Conservation (phyloP, 2,888 invertebrate species). For the Lottia gigantea region DNA sequence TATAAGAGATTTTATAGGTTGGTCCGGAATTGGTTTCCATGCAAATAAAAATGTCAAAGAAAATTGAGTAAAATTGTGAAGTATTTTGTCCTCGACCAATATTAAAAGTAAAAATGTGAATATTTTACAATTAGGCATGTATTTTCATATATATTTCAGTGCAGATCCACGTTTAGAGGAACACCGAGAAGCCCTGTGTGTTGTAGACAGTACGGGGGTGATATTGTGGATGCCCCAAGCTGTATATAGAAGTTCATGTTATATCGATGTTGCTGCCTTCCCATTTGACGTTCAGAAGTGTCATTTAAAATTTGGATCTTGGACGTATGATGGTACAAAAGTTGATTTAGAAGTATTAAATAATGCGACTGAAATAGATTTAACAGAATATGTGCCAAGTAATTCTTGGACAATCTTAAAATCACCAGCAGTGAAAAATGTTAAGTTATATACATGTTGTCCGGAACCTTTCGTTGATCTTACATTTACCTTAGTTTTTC, state of each 20-base stretch:
- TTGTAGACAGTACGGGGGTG: conserved; percentile 52
- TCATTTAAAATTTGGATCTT: conserved; percentile 67
- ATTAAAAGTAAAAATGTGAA: too few species aligned
- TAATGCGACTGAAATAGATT: conserved; percentile 39
- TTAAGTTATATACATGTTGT: conserved; percentile 58
- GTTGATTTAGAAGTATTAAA: conserved; percentile 54
- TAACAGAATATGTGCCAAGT: conserved; percentile 62
- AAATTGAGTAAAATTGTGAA: too few species aligned
- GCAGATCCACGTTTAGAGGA: conserved; percentile 67
- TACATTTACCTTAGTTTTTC: conserved; percentile 60
- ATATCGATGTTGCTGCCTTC: conserved; percentile 66
- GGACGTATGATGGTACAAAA: conserved; percentile 65
- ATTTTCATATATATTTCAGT: conserved; percentile 44
- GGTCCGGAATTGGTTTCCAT: too few species aligned
- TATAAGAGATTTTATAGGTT: too few species aligned
- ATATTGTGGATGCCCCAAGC: conserved; percentile 61
- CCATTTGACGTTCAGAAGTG: conserved; percentile 68
- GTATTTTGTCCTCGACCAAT: too few species aligned
- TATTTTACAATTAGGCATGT: too few species aligned
- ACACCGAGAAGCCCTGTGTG: conserved; percentile 63
- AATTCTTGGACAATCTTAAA: conserved; percentile 66
- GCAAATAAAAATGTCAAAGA: too few species aligned
- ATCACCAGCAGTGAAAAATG: conserved; percentile 56
- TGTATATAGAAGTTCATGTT: conserved; percentile 66
- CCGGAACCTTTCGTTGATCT: conserved; percentile 63